Conservation (phyloP, 2,113 vertebrate species). For the Paramisgurnus dabryanus region DNA sequence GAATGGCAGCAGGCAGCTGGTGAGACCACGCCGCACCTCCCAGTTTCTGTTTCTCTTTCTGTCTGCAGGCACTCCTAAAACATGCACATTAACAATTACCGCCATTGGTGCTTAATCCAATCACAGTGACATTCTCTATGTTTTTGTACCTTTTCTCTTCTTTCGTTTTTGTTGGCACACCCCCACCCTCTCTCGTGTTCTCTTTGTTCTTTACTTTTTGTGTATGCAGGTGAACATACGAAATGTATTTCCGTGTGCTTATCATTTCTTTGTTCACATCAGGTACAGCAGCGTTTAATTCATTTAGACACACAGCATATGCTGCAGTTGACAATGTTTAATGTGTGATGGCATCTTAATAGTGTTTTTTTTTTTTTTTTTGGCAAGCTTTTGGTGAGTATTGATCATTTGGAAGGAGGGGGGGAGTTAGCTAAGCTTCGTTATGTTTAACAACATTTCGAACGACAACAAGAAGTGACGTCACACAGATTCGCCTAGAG, state of each 20-base stretch:
- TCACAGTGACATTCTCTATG: constrained; percentile 73
- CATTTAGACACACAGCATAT: neutral
- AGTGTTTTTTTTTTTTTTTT: too few relatives aligned
- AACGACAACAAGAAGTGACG: too few relatives aligned
- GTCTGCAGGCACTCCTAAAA: constrained; percentile 21
- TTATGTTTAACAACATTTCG: too few relatives aligned
- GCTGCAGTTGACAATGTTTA: constrained; percentile 25
- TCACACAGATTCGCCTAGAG: too few relatives aligned
- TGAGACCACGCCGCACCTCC: constrained; percentile 78
- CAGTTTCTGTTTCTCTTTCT: constrained; percentile 62
- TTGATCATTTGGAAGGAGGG: constrained; percentile 17
- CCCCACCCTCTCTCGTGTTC: constrained; percentile 70
- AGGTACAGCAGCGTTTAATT: constrained; percentile 17
- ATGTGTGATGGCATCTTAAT: neutral
- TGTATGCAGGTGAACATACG: neutral
- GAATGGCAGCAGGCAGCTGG: constrained; percentile 90
- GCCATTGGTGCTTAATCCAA: constrained; percentile 77
- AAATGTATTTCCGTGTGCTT: neutral
- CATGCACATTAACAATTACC: constrained; percentile 66
- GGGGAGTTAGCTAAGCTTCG: too few relatives aligned
- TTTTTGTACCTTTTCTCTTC: constrained; percentile 58
- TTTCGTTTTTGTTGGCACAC: neutral
- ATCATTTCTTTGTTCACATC: constrained; percentile 44
- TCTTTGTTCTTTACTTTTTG: constrained; percentile 30
- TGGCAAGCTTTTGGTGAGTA: neutral